Base-by-base conservation (phyloP, 1,140 invertebrate species). In the Philaenus spumarius region DNA sequence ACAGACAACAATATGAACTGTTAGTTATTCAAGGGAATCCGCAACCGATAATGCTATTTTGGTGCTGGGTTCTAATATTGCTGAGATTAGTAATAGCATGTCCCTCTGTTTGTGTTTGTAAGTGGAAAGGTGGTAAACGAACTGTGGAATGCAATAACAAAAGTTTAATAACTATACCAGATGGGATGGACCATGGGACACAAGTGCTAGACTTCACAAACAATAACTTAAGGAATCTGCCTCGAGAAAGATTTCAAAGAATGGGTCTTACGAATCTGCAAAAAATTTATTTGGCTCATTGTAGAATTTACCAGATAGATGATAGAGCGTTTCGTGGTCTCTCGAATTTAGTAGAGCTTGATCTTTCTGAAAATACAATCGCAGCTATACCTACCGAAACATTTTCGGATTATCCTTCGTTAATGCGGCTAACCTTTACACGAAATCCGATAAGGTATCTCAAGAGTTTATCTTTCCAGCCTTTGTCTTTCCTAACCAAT, bases 61-160 rank as follows among this genome's bases (percentile, higher is more conserved):
- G 26, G 26, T 30, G 26, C 26, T 3, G 3, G 9, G 3, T 30
- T 9, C 26, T 30, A 30, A 30, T 30, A 9, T 9, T 30, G 26
- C 3, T 30, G 26, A 30, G 26, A 30, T 30, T 30, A 30, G 26
- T 30, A 30, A 30, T 30, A 4, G 26, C 26, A 9, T 94, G 91
- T 69, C 90, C 90, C 1, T 67, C 73, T 1, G 78, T 80, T 39
- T 95, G 92, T 71, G 77, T 80, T 11, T 95, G 92, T 75, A 93
- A 91, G 67, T 94, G 92, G 92, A 94, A 92, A 71, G 84, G 85
- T 67, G 91, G 91, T 1, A 95, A 94, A 70, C 84, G 91, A 67
- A 89, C 87, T 58, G 90, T 93, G 2, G 90, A 94, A 69, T 94
- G 91, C 73, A 78, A 83, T 11, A 82, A 85, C 43, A 84, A 84